phyloP scores from a whole-genome alignment of 2,113 vertebrate species.

The Oreochromis spilurus region DNA sequence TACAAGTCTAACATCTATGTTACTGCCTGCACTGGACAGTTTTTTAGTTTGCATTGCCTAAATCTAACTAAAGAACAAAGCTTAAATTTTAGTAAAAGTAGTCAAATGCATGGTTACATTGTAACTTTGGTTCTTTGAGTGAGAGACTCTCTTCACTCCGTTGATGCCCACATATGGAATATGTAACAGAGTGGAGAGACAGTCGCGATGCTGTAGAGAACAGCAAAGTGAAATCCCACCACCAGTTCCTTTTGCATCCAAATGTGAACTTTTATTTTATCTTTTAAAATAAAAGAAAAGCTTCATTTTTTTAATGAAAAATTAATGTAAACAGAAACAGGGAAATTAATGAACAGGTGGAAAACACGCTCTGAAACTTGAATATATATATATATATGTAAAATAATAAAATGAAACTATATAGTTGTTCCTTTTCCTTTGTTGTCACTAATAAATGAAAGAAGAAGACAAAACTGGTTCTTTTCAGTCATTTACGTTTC shows the following conservation, averaged over 20 bases:
- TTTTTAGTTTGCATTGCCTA: not conserved
- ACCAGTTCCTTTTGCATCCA: not conserved
- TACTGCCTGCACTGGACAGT: not conserved
- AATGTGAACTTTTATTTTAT: not conserved
- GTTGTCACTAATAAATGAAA: not conserved
- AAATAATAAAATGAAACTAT: not conserved
- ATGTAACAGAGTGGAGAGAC: not conserved
- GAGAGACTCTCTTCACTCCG: rapidly evolving
- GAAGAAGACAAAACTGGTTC: not conserved
- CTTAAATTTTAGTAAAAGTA: rapidly evolving
- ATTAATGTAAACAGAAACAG: not conserved
- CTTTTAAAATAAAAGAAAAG: not conserved
- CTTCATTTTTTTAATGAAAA: not conserved
- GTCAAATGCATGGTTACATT: not conserved
- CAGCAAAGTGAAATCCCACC: rapidly evolving
- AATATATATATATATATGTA: no score
- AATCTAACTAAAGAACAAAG: not conserved
- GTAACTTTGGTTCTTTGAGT: not conserved
- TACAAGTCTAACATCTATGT: not conserved
- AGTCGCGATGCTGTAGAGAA: not conserved
- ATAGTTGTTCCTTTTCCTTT: not conserved
- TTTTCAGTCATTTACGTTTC: not conserved
- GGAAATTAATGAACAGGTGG: not conserved
- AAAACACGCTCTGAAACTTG: not conserved
- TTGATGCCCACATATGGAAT: not conserved